These are phyloP conservation scores for Megaceryle alcyon DNA, from an alignment of 2,797 vertebrate species.

Conservation along the genomic window DNA sequence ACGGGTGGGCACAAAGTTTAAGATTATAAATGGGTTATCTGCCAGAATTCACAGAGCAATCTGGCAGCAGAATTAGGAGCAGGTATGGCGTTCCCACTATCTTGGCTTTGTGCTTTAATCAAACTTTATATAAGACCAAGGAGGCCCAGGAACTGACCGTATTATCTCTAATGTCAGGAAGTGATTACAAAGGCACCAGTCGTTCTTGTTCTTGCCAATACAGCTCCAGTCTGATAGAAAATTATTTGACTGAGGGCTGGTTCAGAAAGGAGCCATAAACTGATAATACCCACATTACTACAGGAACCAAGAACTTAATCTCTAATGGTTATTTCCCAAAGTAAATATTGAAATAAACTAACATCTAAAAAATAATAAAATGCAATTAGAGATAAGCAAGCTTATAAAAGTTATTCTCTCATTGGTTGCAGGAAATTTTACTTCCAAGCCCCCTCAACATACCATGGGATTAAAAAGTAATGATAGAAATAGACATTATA, in stretches of 20 bases:
- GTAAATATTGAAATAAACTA: conserved; percentile 63
- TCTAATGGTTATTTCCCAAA: conserved; percentile 58
- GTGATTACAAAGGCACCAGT: conserved; percentile 46
- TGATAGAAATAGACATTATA: neutral
- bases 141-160: conserved; percentile 33
- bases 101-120: conserved; percentile 30
- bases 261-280: conserved; percentile 50
- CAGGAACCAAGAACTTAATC: conserved; percentile 69
- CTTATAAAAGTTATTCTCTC: conserved; percentile 44
- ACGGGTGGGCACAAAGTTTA: neutral
- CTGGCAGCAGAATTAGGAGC: neutral
- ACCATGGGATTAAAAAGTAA: neutral
- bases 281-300: conserved; percentile 55
- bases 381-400: conserved; percentile 53
- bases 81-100: neutral
- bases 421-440: conserved; percentile 1
- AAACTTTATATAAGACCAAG: conserved; percentile 41
- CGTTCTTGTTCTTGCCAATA: conserved; percentile 25
- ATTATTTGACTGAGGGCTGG: conserved; percentile 14
- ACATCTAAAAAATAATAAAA: conserved; percentile 64
- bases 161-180: conserved; percentile 39
- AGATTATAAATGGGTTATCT: neutral
- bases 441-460: neutral
- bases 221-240: conserved; percentile 27
- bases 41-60: neutral